phyloP scores from a whole-genome alignment of 64 coral and sea anemone genomes.

The Anthopleura sola region DNA sequence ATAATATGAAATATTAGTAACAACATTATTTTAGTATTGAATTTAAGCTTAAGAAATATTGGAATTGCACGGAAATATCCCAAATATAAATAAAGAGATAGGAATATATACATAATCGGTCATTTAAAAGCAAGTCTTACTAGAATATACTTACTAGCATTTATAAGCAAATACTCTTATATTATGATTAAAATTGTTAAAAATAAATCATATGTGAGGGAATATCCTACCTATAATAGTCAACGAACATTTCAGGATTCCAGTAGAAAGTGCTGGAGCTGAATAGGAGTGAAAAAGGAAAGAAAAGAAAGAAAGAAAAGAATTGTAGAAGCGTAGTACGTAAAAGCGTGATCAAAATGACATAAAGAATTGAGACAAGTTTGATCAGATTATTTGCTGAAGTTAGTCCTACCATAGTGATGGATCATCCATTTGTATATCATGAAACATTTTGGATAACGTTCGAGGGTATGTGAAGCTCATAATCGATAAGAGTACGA shows the following conservation, averaged over 20 bases:
- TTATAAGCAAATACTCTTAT: too few species aligned
- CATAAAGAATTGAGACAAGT: neutral
- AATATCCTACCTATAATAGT: neutral
- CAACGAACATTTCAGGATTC: constrained; percentile 9
- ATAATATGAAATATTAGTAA: too few species aligned
- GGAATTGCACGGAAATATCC: too few species aligned
- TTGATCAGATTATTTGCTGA: neutral
- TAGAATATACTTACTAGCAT: too few species aligned
- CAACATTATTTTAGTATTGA: too few species aligned
- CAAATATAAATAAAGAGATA: too few species aligned
- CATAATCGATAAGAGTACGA: neutral
- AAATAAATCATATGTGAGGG: too few species aligned
- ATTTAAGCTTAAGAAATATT: too few species aligned
- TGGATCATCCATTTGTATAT: neutral
- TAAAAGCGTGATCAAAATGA: neutral
- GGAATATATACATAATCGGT: too few species aligned
- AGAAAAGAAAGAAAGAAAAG: neutral
- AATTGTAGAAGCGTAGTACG: neutral
- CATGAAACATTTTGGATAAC: neutral
- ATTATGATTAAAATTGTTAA: too few species aligned
- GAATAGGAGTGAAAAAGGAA: neutral
- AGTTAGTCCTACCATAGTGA: neutral
- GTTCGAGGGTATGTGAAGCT: neutral
- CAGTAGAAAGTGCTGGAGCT: constrained; percentile 6
- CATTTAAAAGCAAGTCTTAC: too few species aligned